These are phyloP conservation scores for Antrozous pallidus DNA, from an alignment of 2,797 vertebrate genomes.

Conservation along the genomic window DNA sequence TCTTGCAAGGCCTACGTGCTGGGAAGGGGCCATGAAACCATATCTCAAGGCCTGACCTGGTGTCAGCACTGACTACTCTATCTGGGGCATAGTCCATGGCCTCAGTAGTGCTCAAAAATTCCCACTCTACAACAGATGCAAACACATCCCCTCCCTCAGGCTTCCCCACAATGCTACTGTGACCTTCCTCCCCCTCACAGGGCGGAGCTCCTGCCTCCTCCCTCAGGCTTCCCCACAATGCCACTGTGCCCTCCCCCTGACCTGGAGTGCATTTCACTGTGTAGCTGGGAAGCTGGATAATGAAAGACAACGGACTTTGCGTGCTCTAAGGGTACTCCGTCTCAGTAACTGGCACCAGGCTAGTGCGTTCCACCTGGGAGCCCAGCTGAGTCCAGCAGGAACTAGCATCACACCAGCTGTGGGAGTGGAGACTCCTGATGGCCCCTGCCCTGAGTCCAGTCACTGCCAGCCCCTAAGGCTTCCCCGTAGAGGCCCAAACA, in stretches of 20 bases:
- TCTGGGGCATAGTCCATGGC: no score
- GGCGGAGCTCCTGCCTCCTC: background rate
- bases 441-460: background rate
- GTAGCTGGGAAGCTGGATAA: background rate
- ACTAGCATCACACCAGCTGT: no score
- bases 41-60: no score
- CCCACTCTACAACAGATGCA: no score
- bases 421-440: background rate
- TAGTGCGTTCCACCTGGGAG: background rate
- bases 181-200: accelerated
- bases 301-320: background rate
- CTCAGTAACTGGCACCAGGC: no score
- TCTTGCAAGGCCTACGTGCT: no score
- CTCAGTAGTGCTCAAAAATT: no score
- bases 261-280: no score
- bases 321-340: background rate
- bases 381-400: background rate
- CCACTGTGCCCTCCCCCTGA: background rate
- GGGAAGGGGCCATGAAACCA: no score
- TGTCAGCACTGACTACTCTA: no score
- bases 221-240: background rate
- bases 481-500: background rate
- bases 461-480: background rate
- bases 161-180: background rate
- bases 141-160: background rate